These are phyloP conservation scores for Tribolium castaneum DNA, from an alignment of 1,140 invertebrate genomes.

Conservation along the genomic window DNA sequence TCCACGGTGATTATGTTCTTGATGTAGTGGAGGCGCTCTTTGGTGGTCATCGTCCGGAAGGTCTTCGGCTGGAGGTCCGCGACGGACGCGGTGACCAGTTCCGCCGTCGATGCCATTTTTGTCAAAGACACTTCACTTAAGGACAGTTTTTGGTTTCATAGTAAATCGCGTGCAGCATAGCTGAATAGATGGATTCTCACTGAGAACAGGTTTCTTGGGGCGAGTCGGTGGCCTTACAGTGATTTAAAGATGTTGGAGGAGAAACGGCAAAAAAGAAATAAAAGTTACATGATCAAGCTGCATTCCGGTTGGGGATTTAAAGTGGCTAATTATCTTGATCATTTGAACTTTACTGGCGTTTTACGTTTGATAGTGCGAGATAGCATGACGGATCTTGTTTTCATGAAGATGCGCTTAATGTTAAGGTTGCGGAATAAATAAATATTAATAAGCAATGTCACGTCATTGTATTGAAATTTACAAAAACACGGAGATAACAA, in stretches of 20 bases:
- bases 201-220: not conserved
- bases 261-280: conserved; percentile 1
- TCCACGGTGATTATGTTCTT: conserved; percentile 61
- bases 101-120: conserved; percentile 57
- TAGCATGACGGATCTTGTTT: not conserved
- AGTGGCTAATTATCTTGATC: not conserved
- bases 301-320: not conserved
- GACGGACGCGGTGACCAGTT: conserved; percentile 57
- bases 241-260: conserved; percentile 4
- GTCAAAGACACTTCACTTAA: not conserved
- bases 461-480: not conserved
- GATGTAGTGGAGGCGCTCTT: conserved; percentile 51
- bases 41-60: conserved; percentile 50
- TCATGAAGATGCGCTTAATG: not conserved
- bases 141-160: not conserved
- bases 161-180: not conserved
- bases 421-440: not conserved
- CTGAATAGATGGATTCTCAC: not conserved
- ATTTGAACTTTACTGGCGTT: not conserved
- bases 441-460: not conserved
- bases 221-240: not conserved
- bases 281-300: not conserved
- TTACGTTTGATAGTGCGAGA: too few relatives aligned
- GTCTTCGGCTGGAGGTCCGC: conserved; percentile 49
- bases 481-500: not conserved